These are phyloP conservation scores for Cuniculus paca DNA, from an alignment of 2,797 vertebrate genomes.

Conservation along the genomic window DNA sequence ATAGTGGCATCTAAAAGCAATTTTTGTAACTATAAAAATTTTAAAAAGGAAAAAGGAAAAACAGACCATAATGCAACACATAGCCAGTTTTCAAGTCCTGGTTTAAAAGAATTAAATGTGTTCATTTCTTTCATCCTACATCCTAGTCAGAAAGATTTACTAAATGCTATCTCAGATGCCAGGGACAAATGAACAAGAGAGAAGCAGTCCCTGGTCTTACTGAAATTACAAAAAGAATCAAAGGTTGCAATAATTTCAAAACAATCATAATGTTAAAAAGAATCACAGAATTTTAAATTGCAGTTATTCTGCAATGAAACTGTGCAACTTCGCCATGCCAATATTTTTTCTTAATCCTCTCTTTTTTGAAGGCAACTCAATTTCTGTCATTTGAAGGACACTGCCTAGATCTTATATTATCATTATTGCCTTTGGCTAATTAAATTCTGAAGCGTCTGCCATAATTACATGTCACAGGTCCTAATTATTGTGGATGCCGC, in stretches of 20 bases:
- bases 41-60: neutral
- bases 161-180: neutral
- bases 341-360: constrained; percentile 51
- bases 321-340: neutral
- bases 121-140: constrained; percentile 42
- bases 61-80: neutral
- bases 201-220: neutral
- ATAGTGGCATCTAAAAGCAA: neutral
- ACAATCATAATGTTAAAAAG: constrained; percentile 33
- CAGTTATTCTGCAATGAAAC: neutral
- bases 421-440: constrained; percentile 73
- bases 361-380: constrained; percentile 39
- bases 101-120: constrained; percentile 13
- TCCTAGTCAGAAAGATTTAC: neutral
- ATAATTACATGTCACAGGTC: constrained; percentile 61
- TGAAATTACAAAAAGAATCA: neutral
- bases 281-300: neutral
- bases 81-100: neutral
- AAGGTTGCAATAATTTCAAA: neutral
- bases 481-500: constrained; percentile 62
- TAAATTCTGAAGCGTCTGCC: constrained; percentile 74
- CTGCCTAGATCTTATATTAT: constrained; percentile 8
- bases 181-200: neutral
- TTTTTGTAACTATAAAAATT: neutral
- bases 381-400: constrained; percentile 8